These are phyloP conservation scores for Paramormyrops kingsleyae DNA, from an alignment of 2,113 vertebrate species.

Conservation along the genomic window DNA sequence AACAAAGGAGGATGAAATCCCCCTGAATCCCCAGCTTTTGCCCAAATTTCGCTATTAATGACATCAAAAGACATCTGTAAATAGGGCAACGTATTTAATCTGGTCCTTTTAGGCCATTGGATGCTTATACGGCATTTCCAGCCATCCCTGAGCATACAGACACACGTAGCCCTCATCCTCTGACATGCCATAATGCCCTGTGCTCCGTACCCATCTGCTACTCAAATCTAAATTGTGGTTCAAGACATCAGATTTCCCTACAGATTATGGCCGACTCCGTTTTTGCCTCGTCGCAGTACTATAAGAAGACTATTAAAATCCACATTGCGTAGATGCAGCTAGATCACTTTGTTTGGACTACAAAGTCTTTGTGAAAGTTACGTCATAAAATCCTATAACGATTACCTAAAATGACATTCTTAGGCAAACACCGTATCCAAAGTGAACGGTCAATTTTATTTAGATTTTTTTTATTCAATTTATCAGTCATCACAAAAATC, in stretches of 20 bases:
- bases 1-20: neutral
- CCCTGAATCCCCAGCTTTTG: neutral
- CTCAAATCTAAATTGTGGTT: neutral
- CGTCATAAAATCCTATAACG: neutral
- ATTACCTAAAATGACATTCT: neutral
- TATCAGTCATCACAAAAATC: neutral
- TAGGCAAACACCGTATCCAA: neutral
- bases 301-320: neutral
- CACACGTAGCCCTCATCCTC: neutral
- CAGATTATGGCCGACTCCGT: neutral
- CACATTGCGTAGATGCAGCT: neutral
- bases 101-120: neutral
- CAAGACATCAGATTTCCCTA: neutral
- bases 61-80: neutral
- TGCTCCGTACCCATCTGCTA: neutral
- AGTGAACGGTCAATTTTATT: neutral
- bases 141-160: neutral
- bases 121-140: neutral
- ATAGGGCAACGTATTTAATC: neutral
- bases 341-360: slow-evolving; percentile 3
- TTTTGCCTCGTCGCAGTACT: neutral
- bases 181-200: neutral
- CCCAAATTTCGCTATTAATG: neutral
- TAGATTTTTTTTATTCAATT: neutral
- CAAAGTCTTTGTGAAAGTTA: neutral